These are phyloP conservation scores for Hartigia nigra DNA, from an alignment of 2,888 invertebrate species.

Conservation along the genomic window DNA sequence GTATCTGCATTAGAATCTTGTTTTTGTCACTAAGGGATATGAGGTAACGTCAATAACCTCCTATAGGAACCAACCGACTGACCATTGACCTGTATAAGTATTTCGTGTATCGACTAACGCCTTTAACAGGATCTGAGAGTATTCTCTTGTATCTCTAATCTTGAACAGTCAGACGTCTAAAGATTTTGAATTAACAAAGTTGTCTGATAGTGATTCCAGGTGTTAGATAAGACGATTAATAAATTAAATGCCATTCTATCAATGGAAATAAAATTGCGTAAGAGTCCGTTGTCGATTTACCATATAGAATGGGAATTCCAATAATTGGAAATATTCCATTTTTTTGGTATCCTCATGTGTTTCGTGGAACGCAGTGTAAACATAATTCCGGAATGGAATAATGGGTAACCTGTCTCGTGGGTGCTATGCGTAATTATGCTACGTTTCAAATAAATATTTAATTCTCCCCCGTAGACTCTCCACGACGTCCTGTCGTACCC, in stretches of 20 bases:
- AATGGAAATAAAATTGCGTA: background rate
- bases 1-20: background rate
- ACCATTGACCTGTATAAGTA: background rate
- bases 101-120: background rate
- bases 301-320: background rate
- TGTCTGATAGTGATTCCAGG: background rate
- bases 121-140: background rate
- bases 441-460: slow-evolving; percentile 44
- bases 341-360: background rate
- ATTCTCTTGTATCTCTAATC: too few relatives aligned
- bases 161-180: background rate
- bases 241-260: background rate
- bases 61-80: background rate
- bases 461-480: slow-evolving; percentile 19
- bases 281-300: background rate
- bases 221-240: background rate
- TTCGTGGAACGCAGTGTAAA: slow-evolving; percentile 22
- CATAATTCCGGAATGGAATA: slow-evolving; percentile 10
- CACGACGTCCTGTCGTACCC: background rate
- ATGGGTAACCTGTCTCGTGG: slow-evolving; percentile 28
- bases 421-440: slow-evolving; percentile 36
- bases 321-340: background rate
- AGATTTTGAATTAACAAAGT: background rate
- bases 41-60: background rate
- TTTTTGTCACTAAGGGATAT: background rate